Evolutionary conservation across 64 coral and sea anemone genomes (phyloP).

Genomic region (Montipora efflorescens): DNA sequence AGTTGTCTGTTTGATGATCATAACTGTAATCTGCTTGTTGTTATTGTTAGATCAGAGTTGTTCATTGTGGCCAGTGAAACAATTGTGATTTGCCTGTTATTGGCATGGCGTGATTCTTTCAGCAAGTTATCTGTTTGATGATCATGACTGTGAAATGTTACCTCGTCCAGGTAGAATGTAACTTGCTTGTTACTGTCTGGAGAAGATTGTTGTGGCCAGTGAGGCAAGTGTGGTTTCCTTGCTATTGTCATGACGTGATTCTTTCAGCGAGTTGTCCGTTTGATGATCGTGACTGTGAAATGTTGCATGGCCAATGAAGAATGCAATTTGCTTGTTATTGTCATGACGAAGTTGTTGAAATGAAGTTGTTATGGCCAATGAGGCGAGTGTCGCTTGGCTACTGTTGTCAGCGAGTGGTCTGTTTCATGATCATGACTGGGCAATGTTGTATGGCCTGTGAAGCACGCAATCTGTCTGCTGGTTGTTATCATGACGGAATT

Average conservation of each 20-base stretch:
- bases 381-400: background rate
- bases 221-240: background rate
- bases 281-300: background rate
- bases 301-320: too few species aligned
- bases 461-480: background rate
- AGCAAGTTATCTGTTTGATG: background rate
- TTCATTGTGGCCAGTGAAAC: background rate
- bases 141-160: too few species aligned
- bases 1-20: background rate
- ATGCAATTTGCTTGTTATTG: too few species aligned
- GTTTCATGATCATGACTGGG: background rate
- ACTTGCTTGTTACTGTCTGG: background rate
- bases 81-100: background rate
- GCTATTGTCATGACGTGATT: background rate
- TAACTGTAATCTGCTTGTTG: too few species aligned
- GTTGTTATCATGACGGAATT: background rate
- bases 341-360: background rate
- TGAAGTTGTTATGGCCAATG: background rate
- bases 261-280: background rate
- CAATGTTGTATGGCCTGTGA: background rate
- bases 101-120: background rate
- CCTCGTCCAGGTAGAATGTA: background rate
- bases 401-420: background rate
- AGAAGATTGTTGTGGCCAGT: background rate
- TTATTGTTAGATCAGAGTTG: background rate